A percentile compares a stretch with the other conserved stretches of the same genome.
Evolutionary conservation across 2,113 vertebrate species (phyloP).

Genomic region (Varanus salvator): DNA sequence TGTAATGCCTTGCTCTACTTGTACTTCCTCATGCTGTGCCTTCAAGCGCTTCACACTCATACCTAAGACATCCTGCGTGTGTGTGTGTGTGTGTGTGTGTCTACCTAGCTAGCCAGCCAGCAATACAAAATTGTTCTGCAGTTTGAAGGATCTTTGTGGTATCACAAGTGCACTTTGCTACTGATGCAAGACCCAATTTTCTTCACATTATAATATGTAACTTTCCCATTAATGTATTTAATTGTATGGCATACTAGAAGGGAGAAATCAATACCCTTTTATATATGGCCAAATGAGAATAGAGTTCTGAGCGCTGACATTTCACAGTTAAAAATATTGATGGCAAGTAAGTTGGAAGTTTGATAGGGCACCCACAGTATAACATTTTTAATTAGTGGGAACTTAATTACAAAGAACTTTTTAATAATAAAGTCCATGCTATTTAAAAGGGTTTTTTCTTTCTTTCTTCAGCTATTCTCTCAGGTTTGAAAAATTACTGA

Average conservation of each 20-base stretch:
- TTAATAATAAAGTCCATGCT: constrained; percentile 60
- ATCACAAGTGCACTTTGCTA: constrained; percentile 68
- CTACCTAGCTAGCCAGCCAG: too few species aligned
- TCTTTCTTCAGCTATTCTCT: constrained; percentile 49
- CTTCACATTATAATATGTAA: constrained; percentile 65
- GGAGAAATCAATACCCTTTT: constrained; percentile 59
- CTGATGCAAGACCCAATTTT: constrained; percentile 69
- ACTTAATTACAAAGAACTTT: constrained; percentile 59
- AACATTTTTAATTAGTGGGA: constrained; percentile 65
- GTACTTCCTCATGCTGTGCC: background rate
- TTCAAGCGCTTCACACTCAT: background rate
- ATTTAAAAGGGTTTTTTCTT: constrained; percentile 61
- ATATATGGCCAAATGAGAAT: constrained; percentile 50
- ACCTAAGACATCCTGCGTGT: background rate
- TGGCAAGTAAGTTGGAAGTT: constrained; percentile 54
- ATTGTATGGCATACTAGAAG: constrained; percentile 58
- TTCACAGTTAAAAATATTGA: constrained; percentile 54
- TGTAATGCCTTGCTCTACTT: background rate
- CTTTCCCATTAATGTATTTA: constrained; percentile 60
- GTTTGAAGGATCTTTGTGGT: constrained; percentile 66
- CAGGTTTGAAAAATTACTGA: constrained; percentile 30
- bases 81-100: too few species aligned
- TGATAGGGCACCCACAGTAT: constrained; percentile 60
- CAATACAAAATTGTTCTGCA: constrained; percentile 36
- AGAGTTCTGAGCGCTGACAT: constrained; percentile 64